A percentile compares a stretch with the other conserved stretches of the same genome.
phyloP scores from a whole-genome alignment of 1,140 invertebrate genomes.

The Ceratina calcarata region DNA sequence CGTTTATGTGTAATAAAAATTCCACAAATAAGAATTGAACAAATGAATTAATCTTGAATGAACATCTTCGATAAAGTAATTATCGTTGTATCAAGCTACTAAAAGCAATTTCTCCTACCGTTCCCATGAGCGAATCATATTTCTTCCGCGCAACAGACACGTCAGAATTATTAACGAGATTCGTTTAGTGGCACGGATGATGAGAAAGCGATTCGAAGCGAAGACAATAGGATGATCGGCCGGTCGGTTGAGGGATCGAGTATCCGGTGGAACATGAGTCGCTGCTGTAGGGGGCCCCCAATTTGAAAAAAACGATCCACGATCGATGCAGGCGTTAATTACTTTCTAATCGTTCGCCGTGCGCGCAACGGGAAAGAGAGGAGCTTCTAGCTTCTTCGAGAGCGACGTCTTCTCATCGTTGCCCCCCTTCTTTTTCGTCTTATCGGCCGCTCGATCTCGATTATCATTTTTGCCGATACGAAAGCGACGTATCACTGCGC shows the following conservation, averaged over 20 bases:
- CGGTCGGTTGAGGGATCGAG: slow-evolving; percentile 4
- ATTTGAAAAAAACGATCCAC: slow-evolving; percentile 26
- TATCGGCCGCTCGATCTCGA: slow-evolving; percentile 43
- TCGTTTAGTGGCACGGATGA: not conserved
- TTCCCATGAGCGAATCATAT: not conserved
- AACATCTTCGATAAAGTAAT: not conserved
- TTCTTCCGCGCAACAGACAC: not conserved
- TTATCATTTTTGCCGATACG: slow-evolving; percentile 46
- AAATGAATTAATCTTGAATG: no score
- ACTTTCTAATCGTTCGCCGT: slow-evolving; percentile 57
- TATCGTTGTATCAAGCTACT: not conserved
- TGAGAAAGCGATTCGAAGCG: slow-evolving; percentile 11
- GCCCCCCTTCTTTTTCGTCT: not conserved
- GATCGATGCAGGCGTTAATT: slow-evolving; percentile 52
- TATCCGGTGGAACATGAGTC: slow-evolving; percentile 53
- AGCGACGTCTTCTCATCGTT: slow-evolving; percentile 39
- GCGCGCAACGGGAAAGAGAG: slow-evolving; percentile 31
- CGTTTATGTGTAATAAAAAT: no score
- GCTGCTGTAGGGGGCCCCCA: slow-evolving; percentile 49
- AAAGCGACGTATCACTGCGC: slow-evolving; percentile 44
- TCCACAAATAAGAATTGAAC: no score
- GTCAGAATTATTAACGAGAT: slow-evolving; percentile 30
- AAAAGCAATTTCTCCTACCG: not conserved
- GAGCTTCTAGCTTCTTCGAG: not conserved
- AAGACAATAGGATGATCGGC: slow-evolving; percentile 47